Evolutionary conservation across 2,888 invertebrate genomes (phyloP).

Genomic region (Biston stratarius): DNA sequence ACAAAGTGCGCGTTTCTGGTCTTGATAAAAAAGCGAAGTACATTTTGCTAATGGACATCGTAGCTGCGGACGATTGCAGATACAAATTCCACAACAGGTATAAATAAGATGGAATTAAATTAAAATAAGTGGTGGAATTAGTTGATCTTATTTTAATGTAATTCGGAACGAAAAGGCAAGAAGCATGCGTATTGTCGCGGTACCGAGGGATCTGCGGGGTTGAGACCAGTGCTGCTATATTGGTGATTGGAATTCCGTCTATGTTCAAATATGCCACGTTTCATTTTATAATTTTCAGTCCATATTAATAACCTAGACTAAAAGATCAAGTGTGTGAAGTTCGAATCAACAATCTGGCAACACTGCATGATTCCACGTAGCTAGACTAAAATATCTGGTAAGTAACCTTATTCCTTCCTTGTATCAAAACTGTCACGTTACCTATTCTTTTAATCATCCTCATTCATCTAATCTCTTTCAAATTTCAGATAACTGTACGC

Average conservation of each 20-base stretch:
- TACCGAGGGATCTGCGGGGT: slow-evolving; percentile 75
- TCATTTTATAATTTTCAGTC: not conserved
- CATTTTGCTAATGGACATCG: slow-evolving; percentile 98
- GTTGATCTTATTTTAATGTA: slow-evolving; percentile 82
- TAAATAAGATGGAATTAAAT: slow-evolving; percentile 81
- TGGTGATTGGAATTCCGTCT: slow-evolving; percentile 7
- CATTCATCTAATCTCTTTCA: not conserved
- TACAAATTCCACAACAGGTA: slow-evolving; percentile 98
- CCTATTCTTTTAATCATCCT: slow-evolving; percentile 2
- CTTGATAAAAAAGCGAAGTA: slow-evolving; percentile 99
- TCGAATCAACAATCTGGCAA: slow-evolving; percentile 11
- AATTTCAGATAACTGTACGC: too few species aligned
- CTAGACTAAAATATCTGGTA: not conserved
- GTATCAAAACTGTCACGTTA: slow-evolving; percentile 8
- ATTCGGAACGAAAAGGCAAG: slow-evolving; percentile 87
- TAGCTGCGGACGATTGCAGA: slow-evolving; percentile 98
- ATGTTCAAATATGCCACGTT: not conserved
- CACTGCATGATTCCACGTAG: slow-evolving; percentile 1
- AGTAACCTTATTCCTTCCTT: not conserved
- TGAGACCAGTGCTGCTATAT: slow-evolving; percentile 32
- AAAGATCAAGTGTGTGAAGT: not conserved
- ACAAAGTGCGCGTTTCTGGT: slow-evolving; percentile 98
- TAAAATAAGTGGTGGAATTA: slow-evolving; percentile 74
- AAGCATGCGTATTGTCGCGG: slow-evolving; percentile 87
- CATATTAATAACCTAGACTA: not conserved